These are phyloP conservation scores for Nesometra sesokonis DNA, from an alignment of 35 echinoderm and acorn worm genomes.

Conservation along the genomic window DNA sequence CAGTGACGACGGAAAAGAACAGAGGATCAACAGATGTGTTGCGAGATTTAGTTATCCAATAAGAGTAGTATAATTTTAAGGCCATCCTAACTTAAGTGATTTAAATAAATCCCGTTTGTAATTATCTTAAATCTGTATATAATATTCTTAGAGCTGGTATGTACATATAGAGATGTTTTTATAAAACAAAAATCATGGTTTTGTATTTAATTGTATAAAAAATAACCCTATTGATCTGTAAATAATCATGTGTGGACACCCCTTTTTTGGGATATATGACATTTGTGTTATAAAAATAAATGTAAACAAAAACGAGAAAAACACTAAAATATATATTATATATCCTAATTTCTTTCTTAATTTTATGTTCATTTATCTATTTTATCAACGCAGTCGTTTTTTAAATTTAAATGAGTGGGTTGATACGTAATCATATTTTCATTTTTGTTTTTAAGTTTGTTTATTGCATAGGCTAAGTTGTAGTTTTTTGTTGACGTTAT, in stretches of 20 bases:
- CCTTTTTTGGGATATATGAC: not conserved
- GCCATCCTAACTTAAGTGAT: not conserved
- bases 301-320: not conserved
- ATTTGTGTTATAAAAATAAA: not conserved
- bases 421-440: no score
- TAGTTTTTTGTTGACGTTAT: no score
- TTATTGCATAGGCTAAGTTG: no score
- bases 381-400: no score
- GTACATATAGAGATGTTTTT: not conserved
- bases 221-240: not conserved
- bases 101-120: not conserved
- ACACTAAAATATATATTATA: not conserved
- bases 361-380: no score
- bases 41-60: not conserved
- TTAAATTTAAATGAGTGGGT: no score
- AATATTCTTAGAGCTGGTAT: not conserved
- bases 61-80: not conserved
- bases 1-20: not conserved
- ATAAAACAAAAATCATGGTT: not conserved
- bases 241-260: not conserved
- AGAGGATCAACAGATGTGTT: not conserved
- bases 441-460: no score
- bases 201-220: not conserved
- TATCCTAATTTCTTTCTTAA: not conserved
- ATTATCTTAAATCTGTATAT: not conserved